These are phyloP conservation scores for Schizothorax lantsangensis DNA, from an alignment of 2,797 vertebrate genomes.

Conservation along the genomic window DNA sequence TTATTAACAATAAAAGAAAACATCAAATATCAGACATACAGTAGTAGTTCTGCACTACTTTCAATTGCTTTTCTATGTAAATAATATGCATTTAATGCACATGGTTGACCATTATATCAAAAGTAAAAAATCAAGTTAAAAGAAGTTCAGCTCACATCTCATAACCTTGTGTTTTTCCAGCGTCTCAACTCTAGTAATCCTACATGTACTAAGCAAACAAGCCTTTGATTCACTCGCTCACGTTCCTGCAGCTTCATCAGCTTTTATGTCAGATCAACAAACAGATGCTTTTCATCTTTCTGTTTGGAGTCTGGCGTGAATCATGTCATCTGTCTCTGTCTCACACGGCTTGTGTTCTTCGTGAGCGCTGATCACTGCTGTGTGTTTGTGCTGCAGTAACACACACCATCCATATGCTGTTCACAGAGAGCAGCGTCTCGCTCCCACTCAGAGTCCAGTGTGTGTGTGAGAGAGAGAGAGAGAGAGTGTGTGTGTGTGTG, in stretches of 20 bases:
- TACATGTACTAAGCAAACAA: neutral
- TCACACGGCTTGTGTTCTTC: constrained; percentile 2
- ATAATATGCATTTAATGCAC: too few species aligned
- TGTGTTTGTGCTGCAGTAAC: constrained; percentile 28
- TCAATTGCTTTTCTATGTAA: too few species aligned
- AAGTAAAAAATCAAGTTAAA: too few species aligned
- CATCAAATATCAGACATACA: too few species aligned
- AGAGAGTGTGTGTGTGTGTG: too few species aligned
- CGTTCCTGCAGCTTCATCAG: neutral
- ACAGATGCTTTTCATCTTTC: constrained; percentile 21
- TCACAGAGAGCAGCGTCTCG: neutral
- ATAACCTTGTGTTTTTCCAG: too few species aligned
- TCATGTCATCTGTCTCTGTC: constrained; percentile 11
- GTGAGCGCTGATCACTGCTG: neutral
- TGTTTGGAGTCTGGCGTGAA: constrained; percentile 29
- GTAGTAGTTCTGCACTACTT: too few species aligned
- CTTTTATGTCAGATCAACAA: constrained; percentile 10
- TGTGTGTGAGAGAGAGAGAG: neutral
- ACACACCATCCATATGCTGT: neutral
- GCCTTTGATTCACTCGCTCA: neutral
- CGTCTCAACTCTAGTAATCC: too few species aligned
- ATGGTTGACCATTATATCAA: too few species aligned
- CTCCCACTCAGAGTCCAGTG: neutral
- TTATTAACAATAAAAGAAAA: too few species aligned
- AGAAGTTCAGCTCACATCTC: too few species aligned